Evolutionary conservation across 2,888 invertebrate species (phyloP), one percentile per base, ranked within the genome.

Genomic region (Ephialtes manifestator): DNA sequence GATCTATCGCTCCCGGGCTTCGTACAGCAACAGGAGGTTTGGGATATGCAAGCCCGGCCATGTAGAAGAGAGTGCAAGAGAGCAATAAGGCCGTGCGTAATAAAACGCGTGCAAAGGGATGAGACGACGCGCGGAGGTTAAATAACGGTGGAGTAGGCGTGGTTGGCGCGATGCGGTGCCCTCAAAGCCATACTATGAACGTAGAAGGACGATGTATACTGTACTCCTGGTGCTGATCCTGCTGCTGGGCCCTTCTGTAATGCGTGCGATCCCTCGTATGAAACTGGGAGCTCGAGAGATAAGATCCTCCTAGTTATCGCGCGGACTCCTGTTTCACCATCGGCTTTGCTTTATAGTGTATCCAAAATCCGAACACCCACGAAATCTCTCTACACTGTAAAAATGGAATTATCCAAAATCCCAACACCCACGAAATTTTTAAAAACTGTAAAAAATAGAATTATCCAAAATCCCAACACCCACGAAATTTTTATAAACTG

Each of bases 271-370:
- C 65, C 74, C 75, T 76, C 72, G 88, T 87, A 89, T 89, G 91
- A 91, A 91, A 92, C 92, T 93, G 92, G 93, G 89, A 93, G 93
- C 93, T 88, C 87, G 53, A 76, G 86, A 93, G 93, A 93, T 93
- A 93, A 93, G 92, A 92, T 93, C 93, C 91, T 89, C 88, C 93
- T 93, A 91, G 93, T 93, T 93, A 93, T 93, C 93, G 90, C 90
- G 88, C 87, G 87, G 90, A 91, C 92, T 93, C 92, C 92, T 81
- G 90, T 89, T 81, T 85, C 88, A 88, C 87, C 58, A 35, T 8
- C n/a, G 11, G 18, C 39, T 63, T 63, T n/a, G 39, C 18, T 13
- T n/a, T n/a, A n/a, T 63, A 8, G 35, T 2, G 39, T 76, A 65
- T 82, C 75, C 70, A 79, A 63, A 35, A 4, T 24, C 18, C 7